Evolutionary conservation across 2,888 invertebrate species (phyloP), one percentile per base, ranked within the genome.

Genomic region (Odontomyia ornata): DNA sequence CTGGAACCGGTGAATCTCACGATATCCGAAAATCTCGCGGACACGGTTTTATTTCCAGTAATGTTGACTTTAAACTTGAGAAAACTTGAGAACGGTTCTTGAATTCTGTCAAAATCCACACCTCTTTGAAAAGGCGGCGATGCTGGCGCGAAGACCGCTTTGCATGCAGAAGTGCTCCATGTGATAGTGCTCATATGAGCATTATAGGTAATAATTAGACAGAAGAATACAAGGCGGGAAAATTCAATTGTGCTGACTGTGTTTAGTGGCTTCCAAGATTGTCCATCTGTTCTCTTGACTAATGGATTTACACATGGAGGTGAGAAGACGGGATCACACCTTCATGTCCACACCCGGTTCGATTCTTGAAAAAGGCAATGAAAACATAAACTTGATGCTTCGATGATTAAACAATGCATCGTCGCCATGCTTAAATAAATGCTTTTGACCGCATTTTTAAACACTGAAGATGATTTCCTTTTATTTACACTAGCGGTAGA

Each of bases 361-460:
- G 36, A 36, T 9, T 36, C 36, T 9, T 36, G 5, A 36, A 36
- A 36, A 36, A 36, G 5, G 52, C 52, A 18, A 52, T 52, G 52
- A 52, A 18, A n/a, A 36, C 36, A 36, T 36, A 36, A 36, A 18
- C 52, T 52, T 4, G 52, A 52, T 52, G 52, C 18, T 13, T 52
- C 52, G 52, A n/a, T 25, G 25, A 60, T 21, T 60, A 60, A 25
- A 60, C 60, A 60, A 60, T 60, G 25, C 60, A 60, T 3, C 47
- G n/a, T 43, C 67, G 52, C 46, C 27, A 52, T 52, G 71, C 27
- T 71, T 25, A 71, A 27, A 47, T 71, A 15, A 71, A 71, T 47
- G 71, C 71, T 71, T 71, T 71, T 71, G 71, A 71, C 71, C 71
- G 71, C 46, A 47, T 71, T 71, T n/a, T 27, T 43, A 23, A 15